A percentile compares a stretch with the other conserved stretches of the same genome.
Evolutionary conservation across 2,888 invertebrate genomes (phyloP).

Genomic region (Patella ulyssiponensis): DNA sequence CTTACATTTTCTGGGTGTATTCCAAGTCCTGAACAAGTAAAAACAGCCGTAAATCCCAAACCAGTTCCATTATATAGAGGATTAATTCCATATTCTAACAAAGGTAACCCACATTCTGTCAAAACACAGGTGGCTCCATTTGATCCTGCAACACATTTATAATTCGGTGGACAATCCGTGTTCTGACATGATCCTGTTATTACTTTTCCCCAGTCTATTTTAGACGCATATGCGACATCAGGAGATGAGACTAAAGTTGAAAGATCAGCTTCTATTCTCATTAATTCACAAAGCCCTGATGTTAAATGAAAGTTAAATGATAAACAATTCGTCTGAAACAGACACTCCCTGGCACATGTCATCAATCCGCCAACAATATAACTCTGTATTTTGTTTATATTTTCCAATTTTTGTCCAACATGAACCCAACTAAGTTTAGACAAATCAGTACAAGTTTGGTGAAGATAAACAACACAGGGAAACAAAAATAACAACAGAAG

Average conservation of each 20-base stretch:
- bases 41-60: neutral
- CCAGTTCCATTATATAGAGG: neutral
- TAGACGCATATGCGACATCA: neutral
- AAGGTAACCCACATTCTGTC: neutral
- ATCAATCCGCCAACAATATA: neutral
- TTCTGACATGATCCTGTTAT: neutral
- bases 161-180: neutral
- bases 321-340: conserved; percentile 1
- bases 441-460: too few relatives aligned
- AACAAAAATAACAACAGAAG: too few relatives aligned
- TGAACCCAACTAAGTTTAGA: too few relatives aligned
- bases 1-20: neutral
- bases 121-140: neutral
- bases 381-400: too few relatives aligned
- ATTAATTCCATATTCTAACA: neutral
- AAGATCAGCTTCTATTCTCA: neutral
- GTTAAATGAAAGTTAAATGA: neutral
- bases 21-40: neutral
- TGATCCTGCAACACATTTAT: neutral
- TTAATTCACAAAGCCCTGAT: neutral
- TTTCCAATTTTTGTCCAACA: too few relatives aligned
- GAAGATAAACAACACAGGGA: too few relatives aligned
- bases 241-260: neutral
- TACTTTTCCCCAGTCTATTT: neutral
- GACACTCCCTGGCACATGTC: neutral